Evolutionary conservation across 1,140 invertebrate genomes (phyloP), one percentile per base, ranked within the genome.

Genomic region (Pemphigus obesinymphae): DNA sequence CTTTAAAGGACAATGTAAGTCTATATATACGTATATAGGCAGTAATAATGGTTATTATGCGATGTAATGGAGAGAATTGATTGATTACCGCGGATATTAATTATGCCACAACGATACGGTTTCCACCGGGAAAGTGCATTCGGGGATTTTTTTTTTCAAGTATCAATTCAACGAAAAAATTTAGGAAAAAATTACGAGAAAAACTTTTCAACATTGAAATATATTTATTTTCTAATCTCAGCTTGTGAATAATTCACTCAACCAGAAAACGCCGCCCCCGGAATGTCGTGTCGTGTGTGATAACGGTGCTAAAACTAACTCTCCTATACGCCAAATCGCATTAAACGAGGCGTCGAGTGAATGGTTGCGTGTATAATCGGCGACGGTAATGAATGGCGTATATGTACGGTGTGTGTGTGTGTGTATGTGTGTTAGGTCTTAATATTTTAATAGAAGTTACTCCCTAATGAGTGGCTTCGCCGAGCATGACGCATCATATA

Each of bases 281-380:
- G 40, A 70, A 70, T 31, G 37, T 70, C 45, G 43, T 23, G 20
- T 34, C 20, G 20, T 15, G 43, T 72, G 68, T 72, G 68, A 72
- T 48, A 48, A 72, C 11, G 23, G n/a, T 37, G 66, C 17, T 48
- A n/a, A 72, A 45, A 72, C 43, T 45, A n/a, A 20, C 40, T 34
- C 43, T 11, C 4, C 43, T 45, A 45, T 45, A 26, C 34, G 29
- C 66, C 34, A 45, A 48, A 72, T 72, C 68, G 43, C 26, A 72
- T 72, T 72, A 72, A 72, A 72, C 68, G 68, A 72, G 68, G 43
- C 43, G 68, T 72, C 43, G 23, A 72, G 68, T 48, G 43, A 48
- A 72, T 48, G 17, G 40, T 48, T 48, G 43, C 43, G 68, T 43
- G 37, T 72, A 72, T 29, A 72, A 72, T 72, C 68, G 68, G 20